Base-by-base conservation (phyloP, 2,888 invertebrate genomes). In the Hirtodrosophila confusa region DNA sequence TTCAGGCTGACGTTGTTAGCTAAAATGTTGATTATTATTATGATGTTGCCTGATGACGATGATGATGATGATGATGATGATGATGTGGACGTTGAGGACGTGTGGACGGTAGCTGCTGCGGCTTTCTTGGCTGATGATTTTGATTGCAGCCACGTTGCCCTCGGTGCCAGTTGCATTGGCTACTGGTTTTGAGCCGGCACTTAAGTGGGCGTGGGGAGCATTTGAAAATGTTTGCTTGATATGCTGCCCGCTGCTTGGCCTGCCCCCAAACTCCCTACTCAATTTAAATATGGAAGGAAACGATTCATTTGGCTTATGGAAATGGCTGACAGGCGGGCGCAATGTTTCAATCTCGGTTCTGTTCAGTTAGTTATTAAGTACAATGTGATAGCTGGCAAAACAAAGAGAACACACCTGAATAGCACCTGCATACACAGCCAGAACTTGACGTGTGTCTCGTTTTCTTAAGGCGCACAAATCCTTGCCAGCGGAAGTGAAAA, bases 211-310 rank as follows among this genome's bases (percentile, higher is more conserved):
- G 83, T 85, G 67, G 39, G 56, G 48, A 41, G 60, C 75, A 70
- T 82, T 82, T 75, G 75, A 79, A 80, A 85, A 79, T 51, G 64
- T 72, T 77, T 31, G 75, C 72, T 63, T 66, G 63, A 66, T 70
- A 51, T 53, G 64, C 53, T 37, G 45, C 33, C 55, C 55, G 36
- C 12, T 27, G 37, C 43, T 4, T 43, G 36, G 60, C 48, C 47
- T 51, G 57, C 43, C 55, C 49, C 62, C 50, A 51, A 49, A 12
- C n/a, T 40, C 29, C 57, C 53, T 44, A 43, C 56, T 47, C 56
- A 56, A 75, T 75, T 75, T 75, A 64, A 75, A 75, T 75, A 75
- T 72, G 75, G 72, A 69, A 83, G 84, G 84, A 84, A 84, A 76
- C 84, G 76, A 80, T 80, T 78, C 73, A 66, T 84, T 80, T 66